phyloP scores from a whole-genome alignment of 2,888 invertebrate species.

The Oscheius sp. region DNA sequence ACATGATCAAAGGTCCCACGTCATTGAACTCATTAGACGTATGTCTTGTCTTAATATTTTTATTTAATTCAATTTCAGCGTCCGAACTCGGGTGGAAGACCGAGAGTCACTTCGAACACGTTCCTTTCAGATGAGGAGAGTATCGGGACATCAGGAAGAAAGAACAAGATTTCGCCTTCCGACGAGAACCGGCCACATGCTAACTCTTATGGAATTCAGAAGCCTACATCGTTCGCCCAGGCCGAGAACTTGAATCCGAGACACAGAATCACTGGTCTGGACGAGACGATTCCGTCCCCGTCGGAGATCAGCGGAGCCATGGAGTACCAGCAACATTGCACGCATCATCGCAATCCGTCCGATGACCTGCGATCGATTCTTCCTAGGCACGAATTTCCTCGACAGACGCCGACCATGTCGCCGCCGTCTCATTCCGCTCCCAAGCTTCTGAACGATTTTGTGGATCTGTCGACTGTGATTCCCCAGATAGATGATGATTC shows the following conservation, averaged over 20 bases:
- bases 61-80: not conserved
- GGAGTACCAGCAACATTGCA: constrained; percentile 21
- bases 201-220: not conserved
- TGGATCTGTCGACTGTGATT: constrained; percentile 29
- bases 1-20: constrained; percentile 16
- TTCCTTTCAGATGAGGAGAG: constrained; percentile 13
- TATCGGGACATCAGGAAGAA: not conserved
- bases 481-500: constrained; percentile 2
- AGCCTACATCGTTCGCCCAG: constrained; percentile 2
- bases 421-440: constrained; percentile 28
- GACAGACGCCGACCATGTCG: constrained; percentile 25
- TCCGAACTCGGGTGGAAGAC: not conserved
- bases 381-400: constrained; percentile 13
- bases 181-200: constrained; percentile 1
- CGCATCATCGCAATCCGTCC: constrained; percentile 23
- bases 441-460: not conserved
- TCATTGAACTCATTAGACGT: not conserved
- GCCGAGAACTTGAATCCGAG: not conserved
- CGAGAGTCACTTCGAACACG: constrained; percentile 6
- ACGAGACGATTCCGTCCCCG: constrained; percentile 28
- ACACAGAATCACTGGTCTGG: constrained; percentile 8
- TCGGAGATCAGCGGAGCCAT: constrained; percentile 22
- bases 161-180: constrained; percentile 18
- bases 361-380: not conserved
- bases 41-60: not conserved